Percentiles rank a stretch among this genome's conserved stretches.
phyloP scores from a whole-genome alignment of 2,888 invertebrate species.

The Protophormia terraenovae region DNA sequence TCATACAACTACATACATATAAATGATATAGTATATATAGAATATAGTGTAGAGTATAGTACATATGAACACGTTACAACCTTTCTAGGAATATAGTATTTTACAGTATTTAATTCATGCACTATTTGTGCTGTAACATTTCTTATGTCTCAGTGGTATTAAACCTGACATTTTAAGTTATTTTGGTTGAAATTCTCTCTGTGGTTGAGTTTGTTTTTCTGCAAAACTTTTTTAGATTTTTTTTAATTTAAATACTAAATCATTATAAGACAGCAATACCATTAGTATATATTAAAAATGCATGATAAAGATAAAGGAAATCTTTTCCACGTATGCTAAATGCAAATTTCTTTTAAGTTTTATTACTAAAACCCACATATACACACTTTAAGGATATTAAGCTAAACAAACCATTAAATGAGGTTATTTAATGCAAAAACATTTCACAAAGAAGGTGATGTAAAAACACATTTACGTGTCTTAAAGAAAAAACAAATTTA shows the following conservation, averaged over 20 bases:
- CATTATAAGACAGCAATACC: neutral
- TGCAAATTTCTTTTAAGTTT: neutral
- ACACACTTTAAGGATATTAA: neutral
- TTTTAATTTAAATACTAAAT: neutral
- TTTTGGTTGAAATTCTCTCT: neutral
- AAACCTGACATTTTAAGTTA: neutral
- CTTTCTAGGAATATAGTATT: neutral
- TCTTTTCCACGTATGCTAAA: too few relatives aligned
- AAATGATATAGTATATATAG: too few relatives aligned
- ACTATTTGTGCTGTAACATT: neutral
- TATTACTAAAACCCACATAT: neutral
- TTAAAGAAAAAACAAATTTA: neutral
- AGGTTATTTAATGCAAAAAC: too few relatives aligned
- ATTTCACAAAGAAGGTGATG: neutral
- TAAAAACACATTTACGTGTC: neutral
- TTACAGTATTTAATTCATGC: neutral
- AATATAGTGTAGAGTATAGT: neutral
- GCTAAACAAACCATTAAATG: neutral
- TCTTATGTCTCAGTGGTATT: neutral
- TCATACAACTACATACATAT: neutral
- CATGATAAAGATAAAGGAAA: neutral
- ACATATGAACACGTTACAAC: neutral
- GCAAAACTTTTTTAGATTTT: neutral
- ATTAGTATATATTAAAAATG: neutral
- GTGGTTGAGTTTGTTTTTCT: neutral